Conservation (phyloP, 2,797 vertebrate genomes). For the Sebastiscus albofasciatus region DNA sequence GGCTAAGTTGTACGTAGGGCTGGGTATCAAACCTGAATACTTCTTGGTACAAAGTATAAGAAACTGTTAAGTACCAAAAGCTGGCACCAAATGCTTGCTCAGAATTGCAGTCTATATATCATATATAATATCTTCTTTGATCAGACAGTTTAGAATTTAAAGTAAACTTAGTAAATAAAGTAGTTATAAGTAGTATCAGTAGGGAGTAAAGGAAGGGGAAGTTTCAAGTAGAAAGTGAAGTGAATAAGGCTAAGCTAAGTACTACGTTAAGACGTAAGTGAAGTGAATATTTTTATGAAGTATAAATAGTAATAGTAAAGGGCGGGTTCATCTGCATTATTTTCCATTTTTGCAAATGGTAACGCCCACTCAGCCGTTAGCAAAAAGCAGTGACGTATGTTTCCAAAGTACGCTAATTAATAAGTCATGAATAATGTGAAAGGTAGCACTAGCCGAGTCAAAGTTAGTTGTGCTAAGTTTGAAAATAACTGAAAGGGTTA, state of each 20-base stretch:
- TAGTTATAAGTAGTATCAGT: neutral
- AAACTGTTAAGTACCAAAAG: neutral
- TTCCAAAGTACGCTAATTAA: no score
- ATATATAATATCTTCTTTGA: neutral
- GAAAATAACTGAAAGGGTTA: no score
- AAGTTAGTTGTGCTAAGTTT: no score
- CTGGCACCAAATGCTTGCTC: neutral
- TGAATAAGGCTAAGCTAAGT: neutral
- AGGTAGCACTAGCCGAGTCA: no score
- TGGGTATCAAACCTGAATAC: neutral
- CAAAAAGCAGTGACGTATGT: no score
- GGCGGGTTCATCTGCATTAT: no score
- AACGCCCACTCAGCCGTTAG: no score
- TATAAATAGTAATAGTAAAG: neutral
- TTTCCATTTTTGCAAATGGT: no score
- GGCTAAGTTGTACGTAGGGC: neutral
- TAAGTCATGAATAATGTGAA: no score
- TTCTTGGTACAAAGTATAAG: neutral
- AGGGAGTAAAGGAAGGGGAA: neutral
- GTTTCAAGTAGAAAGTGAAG: neutral
- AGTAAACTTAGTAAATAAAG: neutral
- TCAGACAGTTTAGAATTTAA: neutral
- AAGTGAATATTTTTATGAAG: neutral
- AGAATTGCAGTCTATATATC: neutral
- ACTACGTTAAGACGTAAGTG: neutral